Conservation (phyloP, 2,113 vertebrate species). For the Acinonyx jubatus region DNA sequence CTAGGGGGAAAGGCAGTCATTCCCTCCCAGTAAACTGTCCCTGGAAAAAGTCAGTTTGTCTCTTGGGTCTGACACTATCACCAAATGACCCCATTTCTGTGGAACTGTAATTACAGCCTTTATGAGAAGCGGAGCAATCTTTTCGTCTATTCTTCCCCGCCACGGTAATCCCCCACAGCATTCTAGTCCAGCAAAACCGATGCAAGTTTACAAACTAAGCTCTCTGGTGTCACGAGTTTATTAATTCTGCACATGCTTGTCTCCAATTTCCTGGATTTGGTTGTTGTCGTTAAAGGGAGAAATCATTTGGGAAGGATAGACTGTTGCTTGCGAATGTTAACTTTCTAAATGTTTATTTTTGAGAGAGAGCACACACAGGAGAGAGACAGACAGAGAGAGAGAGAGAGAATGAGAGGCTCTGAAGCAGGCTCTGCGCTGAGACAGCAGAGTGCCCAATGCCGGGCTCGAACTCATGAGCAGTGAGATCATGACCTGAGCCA, state of each 20-base stretch:
- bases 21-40: not conserved
- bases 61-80: not conserved
- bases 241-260: not conserved
- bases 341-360: not conserved
- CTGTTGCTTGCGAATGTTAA: not conserved
- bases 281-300: not conserved
- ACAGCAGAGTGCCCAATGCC: too few relatives aligned
- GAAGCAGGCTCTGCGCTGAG: too few relatives aligned
- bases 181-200: not conserved
- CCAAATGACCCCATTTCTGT: not conserved
- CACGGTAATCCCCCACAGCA: not conserved
- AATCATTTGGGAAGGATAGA: slow-evolving; percentile 29
- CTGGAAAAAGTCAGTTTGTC: not conserved
- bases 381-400: too few relatives aligned
- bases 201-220: not conserved
- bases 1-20: not conserved
- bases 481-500: too few relatives aligned
- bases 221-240: not conserved
- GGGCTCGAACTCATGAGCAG: too few relatives aligned
- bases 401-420: too few relatives aligned
- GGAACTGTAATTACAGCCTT: slow-evolving; percentile 27
- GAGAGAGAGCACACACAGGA: too few relatives aligned
- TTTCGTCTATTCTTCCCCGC: not conserved
- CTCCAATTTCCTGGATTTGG: not conserved
- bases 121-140: slow-evolving; percentile 11